Evolutionary conservation across 2,113 vertebrate species (phyloP).

Genomic region (Hydrochoerus hydrochaeris): DNA sequence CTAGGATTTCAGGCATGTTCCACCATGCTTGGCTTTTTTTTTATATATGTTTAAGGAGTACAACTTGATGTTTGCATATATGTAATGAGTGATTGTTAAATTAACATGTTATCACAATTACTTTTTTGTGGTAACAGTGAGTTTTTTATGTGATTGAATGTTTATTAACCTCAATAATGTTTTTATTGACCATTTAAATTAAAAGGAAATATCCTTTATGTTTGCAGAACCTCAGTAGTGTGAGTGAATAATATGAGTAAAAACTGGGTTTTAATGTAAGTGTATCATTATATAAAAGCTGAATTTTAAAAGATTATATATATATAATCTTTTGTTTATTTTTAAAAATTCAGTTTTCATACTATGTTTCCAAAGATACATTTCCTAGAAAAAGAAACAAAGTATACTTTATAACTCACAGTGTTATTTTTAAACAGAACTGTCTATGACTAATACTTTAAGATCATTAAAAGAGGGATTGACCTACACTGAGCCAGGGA

Average conservation of each 20-base stretch:
- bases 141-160: slow-evolving; percentile 48
- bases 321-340: not conserved
- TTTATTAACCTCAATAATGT: slow-evolving; percentile 48
- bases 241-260: slow-evolving; percentile 44
- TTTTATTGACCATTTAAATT: slow-evolving; percentile 32
- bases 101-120: not conserved
- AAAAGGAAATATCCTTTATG: slow-evolving; percentile 7
- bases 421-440: slow-evolving; percentile 23
- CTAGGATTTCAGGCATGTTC: not conserved
- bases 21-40: not conserved
- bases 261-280: slow-evolving; percentile 39
- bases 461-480: slow-evolving; percentile 73
- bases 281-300: slow-evolving; percentile 17
- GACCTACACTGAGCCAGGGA: slow-evolving; percentile 53
- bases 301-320: not conserved
- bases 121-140: not conserved
- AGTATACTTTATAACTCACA: not conserved
- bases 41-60: not conserved
- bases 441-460: slow-evolving; percentile 64
- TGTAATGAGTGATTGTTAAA: not conserved
- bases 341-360: slow-evolving; percentile 17
- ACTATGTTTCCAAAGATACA: not conserved
- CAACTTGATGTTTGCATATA: not conserved
- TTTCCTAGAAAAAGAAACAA: not conserved
- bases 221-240: slow-evolving; percentile 10